These are phyloP conservation scores for Bolinopsis microptera DNA, from an alignment of 37 sponge, comb jelly and placozoan species.

Conservation along the genomic window DNA sequence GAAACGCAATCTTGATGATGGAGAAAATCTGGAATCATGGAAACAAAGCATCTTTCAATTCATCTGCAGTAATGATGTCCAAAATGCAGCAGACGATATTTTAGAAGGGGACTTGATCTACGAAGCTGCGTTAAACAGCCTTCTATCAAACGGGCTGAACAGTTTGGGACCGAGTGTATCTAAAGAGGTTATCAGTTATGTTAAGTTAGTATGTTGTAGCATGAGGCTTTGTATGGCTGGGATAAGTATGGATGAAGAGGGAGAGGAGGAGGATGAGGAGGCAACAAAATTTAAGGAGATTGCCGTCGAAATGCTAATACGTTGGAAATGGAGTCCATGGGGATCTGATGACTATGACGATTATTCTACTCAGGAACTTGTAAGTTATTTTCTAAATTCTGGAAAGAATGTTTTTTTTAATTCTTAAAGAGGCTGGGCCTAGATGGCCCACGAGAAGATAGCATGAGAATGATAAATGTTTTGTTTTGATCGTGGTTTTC, in stretches of 20 bases:
- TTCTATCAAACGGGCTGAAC: neutral
- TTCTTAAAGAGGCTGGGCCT: no score
- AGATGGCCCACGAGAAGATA: no score
- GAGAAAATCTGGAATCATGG: no score
- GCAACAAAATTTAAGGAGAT: neutral
- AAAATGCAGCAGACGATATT: neutral
- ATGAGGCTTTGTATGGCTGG: neutral
- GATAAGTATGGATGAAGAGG: neutral
- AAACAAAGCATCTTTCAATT: neutral
- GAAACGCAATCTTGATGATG: neutral
- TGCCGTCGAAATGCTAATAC: no score
- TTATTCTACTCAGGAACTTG: no score
- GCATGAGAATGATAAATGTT: no score
- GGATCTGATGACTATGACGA: neutral
- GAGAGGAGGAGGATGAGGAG: neutral
- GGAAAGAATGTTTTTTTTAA: no score
- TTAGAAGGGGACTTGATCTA: constrained; percentile 5
- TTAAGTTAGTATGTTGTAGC: neutral
- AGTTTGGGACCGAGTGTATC: neutral
- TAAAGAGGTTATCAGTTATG: neutral
- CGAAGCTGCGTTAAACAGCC: neutral
- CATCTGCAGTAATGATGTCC: neutral
- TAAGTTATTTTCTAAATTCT: no score
- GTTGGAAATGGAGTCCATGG: neutral
- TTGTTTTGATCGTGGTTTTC: no score